These are phyloP conservation scores for Sebastes diploproa DNA, from an alignment of 2,797 vertebrate species.

Conservation along the genomic window DNA sequence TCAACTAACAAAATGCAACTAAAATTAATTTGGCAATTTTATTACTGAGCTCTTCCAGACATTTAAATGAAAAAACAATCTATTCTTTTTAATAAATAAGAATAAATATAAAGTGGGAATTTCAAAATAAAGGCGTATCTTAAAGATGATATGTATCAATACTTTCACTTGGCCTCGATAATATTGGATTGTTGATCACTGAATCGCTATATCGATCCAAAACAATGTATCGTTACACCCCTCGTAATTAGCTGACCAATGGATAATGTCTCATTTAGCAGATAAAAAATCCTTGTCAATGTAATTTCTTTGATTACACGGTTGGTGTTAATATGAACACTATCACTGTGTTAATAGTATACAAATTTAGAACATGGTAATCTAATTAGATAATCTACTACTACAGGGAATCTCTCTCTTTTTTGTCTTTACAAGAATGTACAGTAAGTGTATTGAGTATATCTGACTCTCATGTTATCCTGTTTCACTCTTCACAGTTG, in stretches of 20 bases:
- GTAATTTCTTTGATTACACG: neutral
- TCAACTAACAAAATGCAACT: too few species aligned
- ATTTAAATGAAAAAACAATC: too few species aligned
- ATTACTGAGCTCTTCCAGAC: too few species aligned
- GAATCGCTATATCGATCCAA: too few species aligned
- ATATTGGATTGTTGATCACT: too few species aligned
- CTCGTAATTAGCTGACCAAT: neutral
- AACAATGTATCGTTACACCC: fast-evolving
- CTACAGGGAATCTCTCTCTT: neutral
- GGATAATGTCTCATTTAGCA: neutral
- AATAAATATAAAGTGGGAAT: too few species aligned
- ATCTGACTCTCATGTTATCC: neutral
- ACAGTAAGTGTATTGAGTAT: too few species aligned
- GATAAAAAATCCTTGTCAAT: neutral
- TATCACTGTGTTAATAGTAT: neutral
- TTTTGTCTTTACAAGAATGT: neutral
- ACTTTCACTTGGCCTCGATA: too few species aligned
- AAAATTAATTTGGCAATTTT: too few species aligned
- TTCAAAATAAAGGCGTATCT: too few species aligned
- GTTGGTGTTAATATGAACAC: neutral
- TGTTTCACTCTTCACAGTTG: slow-evolving; percentile 67
- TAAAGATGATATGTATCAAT: too few species aligned
- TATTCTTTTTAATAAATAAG: too few species aligned
- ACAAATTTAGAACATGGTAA: neutral
- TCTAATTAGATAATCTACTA: neutral